Percentiles rank a stretch among this genome's conserved stretches.
These are phyloP conservation scores for Tribolium madens DNA, from an alignment of 1,140 invertebrate species.

Conservation along the genomic window DNA sequence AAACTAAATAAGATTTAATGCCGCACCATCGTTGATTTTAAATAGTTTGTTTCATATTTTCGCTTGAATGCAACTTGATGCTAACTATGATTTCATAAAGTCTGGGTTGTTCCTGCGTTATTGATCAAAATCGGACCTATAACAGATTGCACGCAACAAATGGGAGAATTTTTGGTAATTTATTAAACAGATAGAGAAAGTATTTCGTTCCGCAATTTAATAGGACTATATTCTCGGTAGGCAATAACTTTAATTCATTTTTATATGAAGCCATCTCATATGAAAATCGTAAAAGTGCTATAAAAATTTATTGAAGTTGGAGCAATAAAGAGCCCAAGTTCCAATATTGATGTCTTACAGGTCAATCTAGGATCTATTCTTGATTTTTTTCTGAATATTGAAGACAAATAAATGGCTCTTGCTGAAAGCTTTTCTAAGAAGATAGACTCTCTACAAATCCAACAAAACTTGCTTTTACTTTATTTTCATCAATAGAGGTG, in stretches of 20 bases:
- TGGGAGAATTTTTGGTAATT: neutral
- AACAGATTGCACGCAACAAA: neutral
- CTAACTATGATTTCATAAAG: conserved; percentile 2
- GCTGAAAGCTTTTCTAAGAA: neutral
- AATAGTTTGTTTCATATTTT: neutral
- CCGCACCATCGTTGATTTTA: neutral
- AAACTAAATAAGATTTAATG: too few relatives aligned
- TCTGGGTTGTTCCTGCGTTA: neutral
- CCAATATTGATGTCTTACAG: conserved; percentile 13
- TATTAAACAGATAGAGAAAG: neutral
- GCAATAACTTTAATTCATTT: conserved; percentile 29
- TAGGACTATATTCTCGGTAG: conserved; percentile 8
- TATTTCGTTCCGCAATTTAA: neutral
- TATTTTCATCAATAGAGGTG: too few relatives aligned
- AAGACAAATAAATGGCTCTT: neutral
- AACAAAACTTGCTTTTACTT: too few relatives aligned
- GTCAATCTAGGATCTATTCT: conserved; percentile 14
- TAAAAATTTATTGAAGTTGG: conserved; percentile 26
- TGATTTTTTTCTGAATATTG: conserved; percentile 7
- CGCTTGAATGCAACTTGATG: neutral
- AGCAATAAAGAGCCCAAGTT: conserved; percentile 9
- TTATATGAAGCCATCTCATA: conserved; percentile 20
- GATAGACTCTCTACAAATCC: neutral
- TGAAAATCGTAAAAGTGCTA: conserved; percentile 23
- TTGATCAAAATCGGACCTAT: conserved; percentile 4